phyloP scores from a whole-genome alignment of 1,140 invertebrate genomes.

The Calliphora vicina region DNA sequence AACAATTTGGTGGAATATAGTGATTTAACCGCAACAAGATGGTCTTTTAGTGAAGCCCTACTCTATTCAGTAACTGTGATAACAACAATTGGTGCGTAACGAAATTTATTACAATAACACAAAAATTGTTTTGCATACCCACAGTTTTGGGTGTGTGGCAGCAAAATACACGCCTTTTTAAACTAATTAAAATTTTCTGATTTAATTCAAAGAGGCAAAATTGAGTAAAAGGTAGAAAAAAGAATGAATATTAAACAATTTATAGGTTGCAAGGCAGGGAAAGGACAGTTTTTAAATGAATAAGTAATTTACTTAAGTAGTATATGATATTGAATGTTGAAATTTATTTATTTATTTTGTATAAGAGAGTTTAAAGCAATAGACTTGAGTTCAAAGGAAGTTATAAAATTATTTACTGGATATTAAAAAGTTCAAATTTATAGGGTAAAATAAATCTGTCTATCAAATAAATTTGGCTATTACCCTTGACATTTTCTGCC shows the following conservation, averaged over 20 bases:
- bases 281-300: neutral
- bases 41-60: slow-evolving; percentile 81
- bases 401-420: too few species aligned
- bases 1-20: slow-evolving; percentile 14
- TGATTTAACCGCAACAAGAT: slow-evolving; percentile 62
- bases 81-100: slow-evolving; percentile 79
- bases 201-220: neutral
- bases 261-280: neutral
- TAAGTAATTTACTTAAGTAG: too few species aligned
- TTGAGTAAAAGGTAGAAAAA: neutral
- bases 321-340: too few species aligned
- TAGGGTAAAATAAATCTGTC: too few species aligned
- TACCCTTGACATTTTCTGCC: too few species aligned
- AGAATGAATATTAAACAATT: neutral
- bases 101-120: neutral
- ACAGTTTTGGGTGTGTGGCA: neutral
- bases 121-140: neutral
- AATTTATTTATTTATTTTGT: too few species aligned
- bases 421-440: too few species aligned
- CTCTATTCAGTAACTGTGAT: slow-evolving; percentile 85
- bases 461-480: too few species aligned
- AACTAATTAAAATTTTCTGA: neutral
- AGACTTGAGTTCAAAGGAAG: too few species aligned
- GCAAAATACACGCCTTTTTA: neutral
- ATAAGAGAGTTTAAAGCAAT: too few species aligned